phyloP scores from a whole-genome alignment of 2,113 vertebrate genomes.

The Macquaria ambigua region DNA sequence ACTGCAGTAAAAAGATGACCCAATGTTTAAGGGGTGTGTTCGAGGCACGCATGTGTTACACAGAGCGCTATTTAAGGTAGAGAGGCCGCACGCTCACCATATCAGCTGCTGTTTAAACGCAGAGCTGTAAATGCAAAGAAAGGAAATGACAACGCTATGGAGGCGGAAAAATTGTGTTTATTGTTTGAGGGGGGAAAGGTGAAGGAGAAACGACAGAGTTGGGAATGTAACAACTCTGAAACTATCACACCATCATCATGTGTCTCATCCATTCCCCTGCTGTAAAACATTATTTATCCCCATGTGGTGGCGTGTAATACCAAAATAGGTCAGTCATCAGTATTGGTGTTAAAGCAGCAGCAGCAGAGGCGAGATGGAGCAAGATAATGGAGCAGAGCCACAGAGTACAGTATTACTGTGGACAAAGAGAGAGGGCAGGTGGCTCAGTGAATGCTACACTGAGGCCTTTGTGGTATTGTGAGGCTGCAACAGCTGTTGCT shows the following conservation, averaged over 20 bases:
- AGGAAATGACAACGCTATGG: conserved; percentile 35
- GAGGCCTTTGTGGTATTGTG: conserved; percentile 79
- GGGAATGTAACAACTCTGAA: conserved; percentile 47
- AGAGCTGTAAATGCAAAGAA: conserved; percentile 77
- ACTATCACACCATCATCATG: conserved; percentile 31
- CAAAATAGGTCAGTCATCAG: conserved; percentile 65
- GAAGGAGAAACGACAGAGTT: conserved; percentile 39
- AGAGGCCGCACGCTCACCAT: conserved; percentile 30
- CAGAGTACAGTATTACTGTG: conserved; percentile 61
- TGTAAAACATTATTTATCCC: conserved; percentile 54
- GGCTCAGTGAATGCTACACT: conserved; percentile 75
- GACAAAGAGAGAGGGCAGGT: conserved; percentile 79
- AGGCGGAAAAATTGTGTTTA: conserved; percentile 69
- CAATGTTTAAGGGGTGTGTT: conserved; percentile 34
- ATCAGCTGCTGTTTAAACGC: conserved; percentile 74
- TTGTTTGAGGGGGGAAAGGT: conserved; percentile 52
- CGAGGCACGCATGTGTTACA: conserved; percentile 21
- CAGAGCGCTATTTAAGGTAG: conserved; percentile 72
- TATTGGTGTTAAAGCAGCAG: conserved; percentile 44
- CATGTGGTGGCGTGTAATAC: conserved; percentile 31
- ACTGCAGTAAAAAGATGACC: conserved; percentile 62
- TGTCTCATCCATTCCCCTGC: not conserved
- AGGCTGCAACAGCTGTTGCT: conserved; percentile 76
- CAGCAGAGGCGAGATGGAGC: conserved; percentile 52
- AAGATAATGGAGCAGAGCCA: conserved; percentile 53